Percentiles rank a stretch among this genome's conserved stretches.
Conservation (phyloP, 2,888 invertebrate genomes). For the Synanthedon tipuliformis region DNA sequence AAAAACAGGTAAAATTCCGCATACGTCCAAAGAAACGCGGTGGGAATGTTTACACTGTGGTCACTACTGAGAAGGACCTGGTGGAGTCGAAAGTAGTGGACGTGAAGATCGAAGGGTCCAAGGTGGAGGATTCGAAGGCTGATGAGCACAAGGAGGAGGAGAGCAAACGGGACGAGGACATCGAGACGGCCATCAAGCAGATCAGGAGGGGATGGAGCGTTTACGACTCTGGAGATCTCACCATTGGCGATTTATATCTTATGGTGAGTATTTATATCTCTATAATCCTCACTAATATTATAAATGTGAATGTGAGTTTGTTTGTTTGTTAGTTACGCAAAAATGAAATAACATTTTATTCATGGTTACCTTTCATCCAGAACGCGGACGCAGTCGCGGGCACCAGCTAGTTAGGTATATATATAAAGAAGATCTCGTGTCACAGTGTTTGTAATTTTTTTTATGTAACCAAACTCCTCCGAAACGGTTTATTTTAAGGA, state of each 20-base stretch:
- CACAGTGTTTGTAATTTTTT: too few species aligned
- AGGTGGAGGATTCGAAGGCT: constrained; percentile 5
- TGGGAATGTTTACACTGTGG: constrained; percentile 46
- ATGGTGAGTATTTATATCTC: constrained; percentile 83
- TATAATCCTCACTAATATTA: too few species aligned
- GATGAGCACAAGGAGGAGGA: constrained; percentile 19
- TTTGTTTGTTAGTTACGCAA: too few species aligned
- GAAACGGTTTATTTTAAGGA: too few species aligned
- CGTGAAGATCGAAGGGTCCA: constrained; percentile 10
- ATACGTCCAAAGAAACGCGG: constrained; percentile 55
- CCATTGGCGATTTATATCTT: constrained; percentile 90
- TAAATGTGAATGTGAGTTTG: too few species aligned
- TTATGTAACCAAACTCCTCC: too few species aligned
- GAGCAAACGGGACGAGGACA: constrained; percentile 33
- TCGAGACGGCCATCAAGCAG: constrained; percentile 46
- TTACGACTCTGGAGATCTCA: constrained; percentile 80
- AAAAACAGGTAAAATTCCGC: constrained; percentile 49
- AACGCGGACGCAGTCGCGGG: too few species aligned
- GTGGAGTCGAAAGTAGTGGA: constrained; percentile 23
- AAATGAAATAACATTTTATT: too few species aligned
- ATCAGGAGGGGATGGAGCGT: constrained; percentile 82
- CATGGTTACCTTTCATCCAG: too few species aligned
- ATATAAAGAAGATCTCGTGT: too few species aligned
- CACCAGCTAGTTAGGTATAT: too few species aligned
- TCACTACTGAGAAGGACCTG: constrained; percentile 22